Evolutionary conservation across 1,140 invertebrate species (phyloP), one percentile per base, ranked within the genome.

Genomic region (Acromyrmex heyeri): DNA sequence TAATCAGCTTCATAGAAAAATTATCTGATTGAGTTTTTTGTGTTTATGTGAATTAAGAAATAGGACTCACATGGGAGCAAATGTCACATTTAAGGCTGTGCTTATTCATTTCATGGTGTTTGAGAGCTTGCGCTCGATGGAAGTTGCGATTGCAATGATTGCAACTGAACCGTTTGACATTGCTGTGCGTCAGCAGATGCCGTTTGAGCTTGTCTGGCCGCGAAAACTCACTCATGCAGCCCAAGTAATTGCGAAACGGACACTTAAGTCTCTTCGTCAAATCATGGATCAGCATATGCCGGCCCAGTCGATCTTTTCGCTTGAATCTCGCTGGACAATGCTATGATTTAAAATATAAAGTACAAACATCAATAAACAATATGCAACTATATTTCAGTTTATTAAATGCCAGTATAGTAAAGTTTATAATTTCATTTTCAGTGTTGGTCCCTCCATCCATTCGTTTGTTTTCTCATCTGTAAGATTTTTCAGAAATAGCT

Each of bases 251-350:
- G 86, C 95, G 95, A 85, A 97, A 97, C 3, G 97, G 97, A 93
- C 97, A 98, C 89, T 97, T 96, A 57, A 96, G 96, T 86, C 96
- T 95, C 88, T 97, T 97, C 8, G 96, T 95, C 5, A 96, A 91
- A 76, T 97, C 96, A 91, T 98, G 97, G 75, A 97, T 96, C 44
- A 97, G 94, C 95, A 96, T 96, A 93, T 98, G 97, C 16, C 97
- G 95, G 57, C 96, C 96, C 0, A 98, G 94, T 64, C 97, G 96
- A 92, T 97, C 97, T 94, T 96, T 96, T 50, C 97, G 95, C 90
- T 97, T 97, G 91, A 97, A 97, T 75, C 95, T 94, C 6, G 96
- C 95, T 34, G 95, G 93, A 91, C 97, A 97, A 62, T 95, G 91
- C 86, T 95, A n/a, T 4, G 6, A 73, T 82, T 44, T 57, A 12